Evolutionary conservation across 2,797 vertebrate species (phyloP), one percentile per base, ranked within the genome.

Genomic region (Pitangus sulphuratus): DNA sequence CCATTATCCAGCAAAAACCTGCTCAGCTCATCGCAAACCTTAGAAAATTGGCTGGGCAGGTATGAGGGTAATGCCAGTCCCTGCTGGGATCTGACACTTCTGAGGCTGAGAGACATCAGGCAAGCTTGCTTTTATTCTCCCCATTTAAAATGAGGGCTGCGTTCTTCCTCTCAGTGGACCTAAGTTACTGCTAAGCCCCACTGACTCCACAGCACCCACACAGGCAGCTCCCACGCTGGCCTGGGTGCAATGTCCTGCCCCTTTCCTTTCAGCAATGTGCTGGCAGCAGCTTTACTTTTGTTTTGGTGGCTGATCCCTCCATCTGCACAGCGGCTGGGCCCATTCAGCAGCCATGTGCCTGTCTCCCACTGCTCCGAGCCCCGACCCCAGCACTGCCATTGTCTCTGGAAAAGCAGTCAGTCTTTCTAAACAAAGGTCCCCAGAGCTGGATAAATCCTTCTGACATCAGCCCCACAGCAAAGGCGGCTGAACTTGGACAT

Each of bases 221-320:
- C 64, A 83, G 95, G 95, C 97, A 93, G 90, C 85, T 90, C 91
- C 94, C 61, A 76, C 12, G 45, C 60, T 4, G 0, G 85, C 18
- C 81, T 0, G 1, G 51, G 91, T 19, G 1, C 40, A 22, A 35
- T 64, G 86, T 91, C 66, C 91, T 94, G 95, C 86, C 86, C 40
- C 84, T 94, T 91, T 92, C 78, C 78, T 96, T 96, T 97, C 97
- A 97, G 95, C 89, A 97, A 98, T 97, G 92, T 97, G 97, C 98
- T 97, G 96, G 96, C 95, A 96, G 94, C 97, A 98, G 98, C 97
- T 97, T 97, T 98, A 96, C 97, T 97, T 98, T 98, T 98, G 98
- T 98, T 97, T 96, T n/a, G 9, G 80, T 12, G 68, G 85, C 95
- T 98, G 98, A 98, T 98, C 97, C 97, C 96, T 93, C 98, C 97